Evolutionary conservation across 2,888 invertebrate species (phyloP), one percentile per base, ranked within the genome.

Genomic region (Drosophila kokeensis): DNA sequence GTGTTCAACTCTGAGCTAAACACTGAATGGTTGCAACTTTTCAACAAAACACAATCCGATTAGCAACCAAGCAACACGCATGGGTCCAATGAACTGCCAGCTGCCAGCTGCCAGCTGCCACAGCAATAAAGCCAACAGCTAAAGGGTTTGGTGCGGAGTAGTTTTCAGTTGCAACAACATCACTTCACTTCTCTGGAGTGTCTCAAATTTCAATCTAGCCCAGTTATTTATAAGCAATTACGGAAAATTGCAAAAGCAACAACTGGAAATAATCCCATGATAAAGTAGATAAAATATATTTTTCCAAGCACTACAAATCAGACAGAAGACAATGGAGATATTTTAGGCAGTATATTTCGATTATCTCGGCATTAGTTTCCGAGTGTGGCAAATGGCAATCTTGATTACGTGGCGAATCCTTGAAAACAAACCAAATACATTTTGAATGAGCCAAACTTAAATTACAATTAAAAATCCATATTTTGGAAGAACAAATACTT

Each of bases 171-270:
- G 30, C 52, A 52, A 30, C 42, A 48, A 59, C 55, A 62, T 18
- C 30, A 24, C 11, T 60, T 32, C n/a, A 34, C 6, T 13, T n/a
- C 34, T 24, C 24, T 21, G 34, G 13, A 27, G 15, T 57, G 45
- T 13, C 27, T 36, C 48, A 71, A 65, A 76, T 76, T 76, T 65
- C 72, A 76, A 24, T 75, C 58, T 5, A n/a, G 21, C 13, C 8
- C 45, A 52, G 53, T 40, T 42, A 49, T 49, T 63, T 63, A 59
- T 29, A 63, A 73, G 27, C 53, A 34, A 50, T 54, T 75, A 42
- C 45, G 27, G 54, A 27, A 29, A 18, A 27, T 27, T 45, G 11
- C 36, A 38, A 18, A 21, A 34, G 13, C n/a, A 29, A 21, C 11
- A 13, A 29, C 40, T 65, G 36, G 18, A n/a, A 45, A 55, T 24